Base-by-base conservation (phyloP, 2,888 invertebrate species). In the Morpho helenor region DNA sequence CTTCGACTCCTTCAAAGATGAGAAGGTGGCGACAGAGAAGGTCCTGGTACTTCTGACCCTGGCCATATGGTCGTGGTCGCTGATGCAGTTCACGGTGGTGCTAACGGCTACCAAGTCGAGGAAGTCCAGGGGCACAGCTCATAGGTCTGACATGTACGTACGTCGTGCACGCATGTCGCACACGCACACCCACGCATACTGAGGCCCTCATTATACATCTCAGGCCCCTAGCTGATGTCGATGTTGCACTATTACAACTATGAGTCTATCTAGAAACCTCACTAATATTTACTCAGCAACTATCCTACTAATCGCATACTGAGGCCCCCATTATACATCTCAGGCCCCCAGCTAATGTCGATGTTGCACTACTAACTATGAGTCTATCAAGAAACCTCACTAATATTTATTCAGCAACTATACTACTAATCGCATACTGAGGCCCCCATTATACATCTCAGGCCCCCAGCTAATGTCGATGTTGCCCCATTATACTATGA, bases 1-100 rank as follows among this genome's bases (percentile, higher is more conserved):
- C 87, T 98, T 98, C 85, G 98, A 98, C 83, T 97, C 98, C 0
- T 98, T 98, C 91, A 97, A 96, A 83, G 97, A 97, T 70, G 95
- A 95, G 66, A 95, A 94, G 72, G 95, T 97, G 49, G 94, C 95
- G 0, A 88, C 94, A 1, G 96, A 97, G 75, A 94, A 94, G 22
- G 91, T 96, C 2, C 88, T 98, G 40, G 97, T 97, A 0, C 93
- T 95, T 23, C 91, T 97, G 7, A 97, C 98, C 0, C 88, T 98
- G 66, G 95, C 95, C 1, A 97, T 98, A 68, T 98, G 98, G 98
- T 94, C 97, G 6, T 96, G 98, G 95, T 97, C 97, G 48, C 91
- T 98, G 45, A 92, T 98, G 86, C 98, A 98, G 88, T 98, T 98
- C 80, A 97, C 98, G 0, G 96, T 98, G 52, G 98, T 98, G 0